Evolutionary conservation across 2,888 invertebrate genomes (phyloP).

Genomic region (Amiota mariae): DNA sequence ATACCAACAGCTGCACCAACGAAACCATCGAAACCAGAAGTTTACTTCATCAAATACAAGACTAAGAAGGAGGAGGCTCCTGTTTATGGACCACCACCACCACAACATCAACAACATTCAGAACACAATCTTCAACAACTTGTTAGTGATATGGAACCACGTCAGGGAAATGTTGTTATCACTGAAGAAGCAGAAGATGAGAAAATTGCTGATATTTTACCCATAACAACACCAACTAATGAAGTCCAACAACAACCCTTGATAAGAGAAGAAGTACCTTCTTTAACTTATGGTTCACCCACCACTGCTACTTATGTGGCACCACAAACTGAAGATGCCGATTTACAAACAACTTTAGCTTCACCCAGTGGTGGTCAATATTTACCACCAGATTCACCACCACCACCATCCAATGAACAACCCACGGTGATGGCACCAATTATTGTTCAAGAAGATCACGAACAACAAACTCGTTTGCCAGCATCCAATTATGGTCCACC

Average conservation of each 20-base stretch:
- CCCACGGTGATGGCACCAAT: constrained; percentile 61
- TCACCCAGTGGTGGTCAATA: constrained; percentile 62
- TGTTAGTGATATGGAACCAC: constrained; percentile 30
- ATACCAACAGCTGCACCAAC: constrained; percentile 85
- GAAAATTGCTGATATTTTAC: constrained; percentile 51
- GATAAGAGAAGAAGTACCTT: constrained; percentile 43
- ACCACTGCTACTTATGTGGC: constrained; percentile 55
- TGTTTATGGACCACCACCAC: constrained; percentile 68
- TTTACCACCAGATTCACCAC: constrained; percentile 53
- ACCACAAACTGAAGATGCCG: constrained; percentile 41
- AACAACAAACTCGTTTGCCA: constrained; percentile 52
- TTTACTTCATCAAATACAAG: constrained; percentile 82
- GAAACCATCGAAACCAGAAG: constrained; percentile 89
- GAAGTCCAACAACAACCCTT: constrained; percentile 36
- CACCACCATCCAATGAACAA: constrained; percentile 47
- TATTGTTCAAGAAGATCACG: constrained; percentile 52
- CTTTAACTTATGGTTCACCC: constrained; percentile 55
- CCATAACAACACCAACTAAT: constrained; percentile 52
- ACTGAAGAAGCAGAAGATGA: constrained; percentile 28
- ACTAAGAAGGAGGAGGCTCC: constrained; percentile 69
- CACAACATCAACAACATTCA: constrained; percentile 53
- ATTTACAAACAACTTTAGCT: constrained; percentile 52
- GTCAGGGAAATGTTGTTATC: constrained; percentile 19
- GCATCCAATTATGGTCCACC: constrained; percentile 78
- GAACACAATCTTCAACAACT: constrained; percentile 43